These are phyloP conservation scores for Nomada flava DNA, from an alignment of 2,888 invertebrate genomes.

Conservation along the genomic window DNA sequence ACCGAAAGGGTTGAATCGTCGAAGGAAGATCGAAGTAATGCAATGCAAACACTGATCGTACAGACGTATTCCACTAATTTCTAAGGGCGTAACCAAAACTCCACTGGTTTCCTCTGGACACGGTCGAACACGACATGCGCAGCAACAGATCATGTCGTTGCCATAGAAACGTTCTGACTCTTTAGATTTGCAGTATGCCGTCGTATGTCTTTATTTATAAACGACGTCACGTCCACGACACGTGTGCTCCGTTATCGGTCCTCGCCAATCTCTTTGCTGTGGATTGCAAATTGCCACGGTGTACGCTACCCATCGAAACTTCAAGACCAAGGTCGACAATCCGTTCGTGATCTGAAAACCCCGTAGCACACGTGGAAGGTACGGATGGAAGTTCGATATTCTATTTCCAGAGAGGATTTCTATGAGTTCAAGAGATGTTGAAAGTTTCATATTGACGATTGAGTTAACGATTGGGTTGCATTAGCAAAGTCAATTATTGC, in stretches of 20 bases:
- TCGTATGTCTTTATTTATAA: constrained; percentile 51
- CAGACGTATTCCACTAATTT: constrained; percentile 59
- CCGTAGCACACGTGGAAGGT: background rate
- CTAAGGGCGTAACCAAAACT: constrained; percentile 75
- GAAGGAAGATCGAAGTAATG: too few relatives aligned
- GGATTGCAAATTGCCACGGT: constrained; percentile 2
- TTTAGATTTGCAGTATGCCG: constrained; percentile 39
- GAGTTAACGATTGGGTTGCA: too few relatives aligned
- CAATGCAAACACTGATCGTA: constrained; percentile 39
- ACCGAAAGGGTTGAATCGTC: too few relatives aligned
- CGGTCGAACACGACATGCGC: constrained; percentile 77
- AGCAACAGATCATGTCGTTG: constrained; percentile 71
- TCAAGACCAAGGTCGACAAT: background rate
- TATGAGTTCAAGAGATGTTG: too few relatives aligned
- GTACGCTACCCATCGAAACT: background rate
- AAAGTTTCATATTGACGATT: too few relatives aligned
- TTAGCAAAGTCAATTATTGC: too few relatives aligned
- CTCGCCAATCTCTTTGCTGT: background rate
- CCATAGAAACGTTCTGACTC: constrained; percentile 72
- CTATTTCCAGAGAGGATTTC: background rate
- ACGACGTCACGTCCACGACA: constrained; percentile 7
- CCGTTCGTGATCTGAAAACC: background rate
- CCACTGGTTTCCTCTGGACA: constrained; percentile 41
- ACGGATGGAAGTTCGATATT: background rate
- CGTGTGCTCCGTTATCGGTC: constrained; percentile 7